Conservation (phyloP, 1,140 invertebrate genomes). For the Brachionus plicatilis region DNA sequence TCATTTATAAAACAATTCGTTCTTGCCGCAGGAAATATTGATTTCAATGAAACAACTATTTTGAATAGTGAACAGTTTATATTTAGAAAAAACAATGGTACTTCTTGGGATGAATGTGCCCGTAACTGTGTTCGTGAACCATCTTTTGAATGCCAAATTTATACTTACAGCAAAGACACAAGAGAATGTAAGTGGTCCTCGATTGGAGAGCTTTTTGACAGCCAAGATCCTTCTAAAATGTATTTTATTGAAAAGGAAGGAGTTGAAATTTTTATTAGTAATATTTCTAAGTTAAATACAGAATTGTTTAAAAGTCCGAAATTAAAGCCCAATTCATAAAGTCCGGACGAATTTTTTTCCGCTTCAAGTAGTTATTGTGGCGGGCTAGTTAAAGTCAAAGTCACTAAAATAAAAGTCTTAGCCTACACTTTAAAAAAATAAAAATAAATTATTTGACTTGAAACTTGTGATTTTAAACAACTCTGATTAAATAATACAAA, state of each 20-base stretch:
- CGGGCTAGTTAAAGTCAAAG: no score
- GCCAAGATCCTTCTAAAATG: not conserved
- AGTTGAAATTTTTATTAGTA: constrained; percentile 10
- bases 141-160: constrained; percentile 30
- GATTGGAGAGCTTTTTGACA: not conserved
- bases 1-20: constrained; percentile 3
- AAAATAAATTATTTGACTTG: no score
- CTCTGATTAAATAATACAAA: not conserved
- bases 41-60: not conserved
- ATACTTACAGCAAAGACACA: not conserved
- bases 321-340: no score
- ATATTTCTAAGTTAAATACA: not conserved
- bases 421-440: no score
- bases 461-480: no score
- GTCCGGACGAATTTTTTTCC: no score
- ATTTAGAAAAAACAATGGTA: not conserved
- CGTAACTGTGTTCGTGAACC: constrained; percentile 1
- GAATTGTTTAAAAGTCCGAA: no score
- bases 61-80: not conserved
- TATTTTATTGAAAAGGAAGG: constrained; percentile 8
- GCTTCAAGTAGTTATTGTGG: no score
- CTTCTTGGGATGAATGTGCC: not conserved
- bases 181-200: constrained; percentile 31
- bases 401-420: no score
- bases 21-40: not conserved